Evolutionary conservation across 2,113 vertebrate species (phyloP), one percentile per base, ranked within the genome.

Genomic region (Corvus moneduloides): DNA sequence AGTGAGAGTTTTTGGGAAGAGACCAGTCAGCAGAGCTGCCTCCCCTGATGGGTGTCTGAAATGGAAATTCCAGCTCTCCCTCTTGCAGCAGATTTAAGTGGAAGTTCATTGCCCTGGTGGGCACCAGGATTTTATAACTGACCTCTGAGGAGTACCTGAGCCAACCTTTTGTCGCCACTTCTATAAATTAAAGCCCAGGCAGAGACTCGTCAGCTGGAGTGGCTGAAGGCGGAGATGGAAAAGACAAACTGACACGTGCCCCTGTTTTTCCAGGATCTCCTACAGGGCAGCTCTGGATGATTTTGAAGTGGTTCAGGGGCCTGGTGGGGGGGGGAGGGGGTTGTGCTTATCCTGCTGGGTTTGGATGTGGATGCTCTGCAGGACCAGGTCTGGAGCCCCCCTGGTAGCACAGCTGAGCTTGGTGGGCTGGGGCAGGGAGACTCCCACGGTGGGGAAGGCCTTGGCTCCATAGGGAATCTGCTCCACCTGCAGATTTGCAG

Each of bases 401-500:
- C 14, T 0, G 2, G 37, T 19, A 7, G 8, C 2, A 1, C 6
- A 3, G 52, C 64, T 58, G 64, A 7, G 64, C 54, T n/a, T 0
- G 15, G 15, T 15, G 80, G 46, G 30, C 55, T 30, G 28, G 55
- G 28, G 43, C 56, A 6, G 16, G 28, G 69, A 66, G 20, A 18
- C 1, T 35, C 7, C 26, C 0, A 0, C 0, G 8, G 20, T 33
- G 49, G 58, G 20, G 49, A 17, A 64, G 16, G 28, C 30, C 54
- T 56, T n/a, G 55, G 22, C 24, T 19, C 13, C 35, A 20, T 3
- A 16, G 66, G 30, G 41, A 73, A 48, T 5, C 26, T 77, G 54
- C 51, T 81, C 33, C 51, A 14, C 9, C 73, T 56, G 55, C 37
- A 41, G 23, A 5, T 43, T 2, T 35, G 44, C 39, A 55, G 54